Percentiles rank a stretch among this genome's conserved stretches.
phyloP scores from a whole-genome alignment of 2,888 invertebrate species.

The Baccha elongata region DNA sequence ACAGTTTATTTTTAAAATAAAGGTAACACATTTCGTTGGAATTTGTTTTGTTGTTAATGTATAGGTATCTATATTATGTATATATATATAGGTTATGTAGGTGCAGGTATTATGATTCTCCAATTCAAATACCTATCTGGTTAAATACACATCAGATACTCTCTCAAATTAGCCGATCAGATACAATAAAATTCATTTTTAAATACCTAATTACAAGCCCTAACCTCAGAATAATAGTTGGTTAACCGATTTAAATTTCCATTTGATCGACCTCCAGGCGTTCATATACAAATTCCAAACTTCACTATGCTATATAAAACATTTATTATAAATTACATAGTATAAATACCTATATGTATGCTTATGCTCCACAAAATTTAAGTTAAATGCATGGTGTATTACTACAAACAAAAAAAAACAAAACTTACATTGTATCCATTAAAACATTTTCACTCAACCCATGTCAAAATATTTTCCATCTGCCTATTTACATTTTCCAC shows the following conservation, averaged over 20 bases:
- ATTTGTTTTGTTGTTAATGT: too few relatives aligned
- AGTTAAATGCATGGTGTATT: neutral
- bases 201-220: slow-evolving; percentile 24
- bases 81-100: too few relatives aligned
- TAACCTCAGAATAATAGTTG: slow-evolving; percentile 27
- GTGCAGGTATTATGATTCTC: too few relatives aligned
- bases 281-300: neutral
- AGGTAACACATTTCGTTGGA: too few relatives aligned
- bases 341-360: too few relatives aligned
- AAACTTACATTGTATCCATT: slow-evolving; percentile 7
- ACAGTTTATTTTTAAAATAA: too few relatives aligned
- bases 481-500: neutral
- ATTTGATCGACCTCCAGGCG: neutral
- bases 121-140: too few relatives aligned
- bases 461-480: slow-evolving; percentile 26
- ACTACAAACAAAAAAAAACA: neutral
- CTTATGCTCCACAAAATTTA: slow-evolving; percentile 2
- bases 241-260: slow-evolving; percentile 29
- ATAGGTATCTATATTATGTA: too few relatives aligned
- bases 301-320: neutral
- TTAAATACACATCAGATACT: neutral
- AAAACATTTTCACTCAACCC: slow-evolving; percentile 9
- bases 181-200: slow-evolving; percentile 21
- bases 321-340: neutral
- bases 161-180: neutral